Conservation (phyloP, 2,888 invertebrate genomes). For the Morpho deidamia region DNA sequence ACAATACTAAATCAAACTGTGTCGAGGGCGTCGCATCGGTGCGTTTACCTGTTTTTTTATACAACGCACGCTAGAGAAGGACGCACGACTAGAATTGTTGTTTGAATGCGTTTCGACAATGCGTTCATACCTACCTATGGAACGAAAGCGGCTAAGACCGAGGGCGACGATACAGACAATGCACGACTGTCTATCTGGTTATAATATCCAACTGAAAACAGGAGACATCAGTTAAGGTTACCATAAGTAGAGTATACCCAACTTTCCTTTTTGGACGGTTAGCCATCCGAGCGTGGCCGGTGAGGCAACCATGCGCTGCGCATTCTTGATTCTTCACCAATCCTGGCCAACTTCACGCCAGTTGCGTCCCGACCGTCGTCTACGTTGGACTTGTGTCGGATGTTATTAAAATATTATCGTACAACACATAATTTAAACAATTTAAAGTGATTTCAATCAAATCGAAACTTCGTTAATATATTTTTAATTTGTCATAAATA, state of each 20-base stretch:
- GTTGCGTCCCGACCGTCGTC: conserved; percentile 58
- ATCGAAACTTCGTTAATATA: conserved; percentile 35
- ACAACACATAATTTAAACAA: conserved; percentile 61
- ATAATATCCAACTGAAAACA: conserved; percentile 53
- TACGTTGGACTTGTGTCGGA: conserved; percentile 53
- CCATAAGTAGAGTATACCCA: conserved; percentile 30
- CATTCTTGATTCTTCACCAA: conserved; percentile 65
- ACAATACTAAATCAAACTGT: conserved; percentile 19
- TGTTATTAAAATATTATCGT: conserved; percentile 57
- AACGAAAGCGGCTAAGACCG: conserved; percentile 60
- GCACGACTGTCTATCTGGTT: conserved; percentile 73
- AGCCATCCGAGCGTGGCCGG: conserved; percentile 61
- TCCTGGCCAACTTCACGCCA: conserved; percentile 69
- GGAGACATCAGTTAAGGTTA: conserved; percentile 25
- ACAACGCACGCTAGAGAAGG: conserved; percentile 54
- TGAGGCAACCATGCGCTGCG: conserved; percentile 75
- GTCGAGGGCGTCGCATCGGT: conserved; percentile 21
- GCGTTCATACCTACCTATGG: conserved; percentile 52
- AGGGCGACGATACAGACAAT: conserved; percentile 72
- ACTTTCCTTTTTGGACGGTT: conserved; percentile 54
- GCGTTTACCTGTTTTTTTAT: conserved; percentile 62
- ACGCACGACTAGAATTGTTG: conserved; percentile 47
- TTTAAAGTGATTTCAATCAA: conserved; percentile 56
- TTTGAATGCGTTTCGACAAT: conserved; percentile 53
- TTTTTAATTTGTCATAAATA: conserved; percentile 32